phyloP scores from a whole-genome alignment of 2,797 vertebrate genomes.

The Sylvilagus floridanus region DNA sequence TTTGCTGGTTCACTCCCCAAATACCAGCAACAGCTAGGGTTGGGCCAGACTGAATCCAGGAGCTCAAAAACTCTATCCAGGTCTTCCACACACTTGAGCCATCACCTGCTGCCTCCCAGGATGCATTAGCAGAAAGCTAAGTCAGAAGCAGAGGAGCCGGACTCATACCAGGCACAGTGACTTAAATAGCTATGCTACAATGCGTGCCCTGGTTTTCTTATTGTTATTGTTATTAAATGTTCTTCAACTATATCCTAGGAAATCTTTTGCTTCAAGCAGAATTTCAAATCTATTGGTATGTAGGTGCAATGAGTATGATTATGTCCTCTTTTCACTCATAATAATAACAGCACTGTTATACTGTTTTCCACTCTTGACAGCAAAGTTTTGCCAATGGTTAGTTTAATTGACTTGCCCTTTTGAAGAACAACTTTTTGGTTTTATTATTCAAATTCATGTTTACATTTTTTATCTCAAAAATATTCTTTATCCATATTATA shows the following conservation, averaged over 20 bases:
- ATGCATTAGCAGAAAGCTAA: too few species aligned
- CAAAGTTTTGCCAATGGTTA: background rate
- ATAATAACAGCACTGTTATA: background rate
- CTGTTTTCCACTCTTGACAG: background rate
- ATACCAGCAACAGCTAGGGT: too few species aligned
- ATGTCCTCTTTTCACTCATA: background rate
- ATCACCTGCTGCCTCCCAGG: too few species aligned
- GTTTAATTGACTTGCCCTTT: background rate
- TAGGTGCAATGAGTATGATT: background rate
- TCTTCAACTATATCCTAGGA: background rate
- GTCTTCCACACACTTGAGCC: too few species aligned
- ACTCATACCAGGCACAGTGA: too few species aligned
- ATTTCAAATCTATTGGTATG: conserved; percentile 10
- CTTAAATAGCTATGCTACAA: too few species aligned
- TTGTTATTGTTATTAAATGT: too few species aligned
- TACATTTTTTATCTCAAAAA: conserved; percentile 23
- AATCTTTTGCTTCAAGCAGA: background rate
- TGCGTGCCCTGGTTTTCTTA: too few species aligned
- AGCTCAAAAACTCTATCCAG: too few species aligned
- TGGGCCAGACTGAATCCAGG: too few species aligned
- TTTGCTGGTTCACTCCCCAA: too few species aligned
- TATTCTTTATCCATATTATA: background rate
- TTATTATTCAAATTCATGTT: conserved; percentile 17
- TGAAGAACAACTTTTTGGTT: background rate
- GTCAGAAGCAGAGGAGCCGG: too few species aligned